Evolutionary conservation across 2,113 vertebrate species (phyloP).

Genomic region (Aplodontia rufa): DNA sequence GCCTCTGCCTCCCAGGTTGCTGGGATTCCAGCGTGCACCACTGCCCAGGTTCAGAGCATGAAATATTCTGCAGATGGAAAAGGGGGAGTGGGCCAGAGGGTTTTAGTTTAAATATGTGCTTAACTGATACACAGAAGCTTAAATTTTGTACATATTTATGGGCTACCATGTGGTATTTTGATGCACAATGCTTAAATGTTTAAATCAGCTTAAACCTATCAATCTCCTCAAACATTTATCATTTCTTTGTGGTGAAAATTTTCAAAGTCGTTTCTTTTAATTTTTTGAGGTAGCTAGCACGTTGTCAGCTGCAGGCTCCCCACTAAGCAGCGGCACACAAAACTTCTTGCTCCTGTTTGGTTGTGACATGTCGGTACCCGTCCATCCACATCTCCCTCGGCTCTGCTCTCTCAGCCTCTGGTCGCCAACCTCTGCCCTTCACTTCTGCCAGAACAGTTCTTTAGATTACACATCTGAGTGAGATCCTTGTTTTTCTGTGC

Average conservation of each 20-base stretch:
- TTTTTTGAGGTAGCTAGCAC: neutral
- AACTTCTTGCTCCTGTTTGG: neutral
- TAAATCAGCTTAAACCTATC: neutral
- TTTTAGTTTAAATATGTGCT: neutral
- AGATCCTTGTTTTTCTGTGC: neutral
- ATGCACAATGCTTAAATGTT: neutral
- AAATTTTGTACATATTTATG: neutral
- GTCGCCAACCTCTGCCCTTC: neutral
- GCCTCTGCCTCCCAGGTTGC: no score
- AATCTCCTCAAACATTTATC: neutral
- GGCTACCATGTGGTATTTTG: neutral
- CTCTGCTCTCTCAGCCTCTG: no score
- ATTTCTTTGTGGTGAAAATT: neutral
- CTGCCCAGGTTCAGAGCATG: fast-evolving
- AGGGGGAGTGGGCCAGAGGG: fast-evolving
- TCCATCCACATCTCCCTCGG: neutral
- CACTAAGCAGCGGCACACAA: neutral
- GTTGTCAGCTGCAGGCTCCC: no score
- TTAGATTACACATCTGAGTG: no score
- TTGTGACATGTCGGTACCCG: neutral
- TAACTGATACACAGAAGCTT: neutral
- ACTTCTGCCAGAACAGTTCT: no score
- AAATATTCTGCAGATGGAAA: neutral
- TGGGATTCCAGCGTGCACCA: no score
- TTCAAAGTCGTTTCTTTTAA: neutral